Conservation (phyloP, 30 jellyfish, hydroid and myxozoan genomes). For the Aurelia coerulea region DNA sequence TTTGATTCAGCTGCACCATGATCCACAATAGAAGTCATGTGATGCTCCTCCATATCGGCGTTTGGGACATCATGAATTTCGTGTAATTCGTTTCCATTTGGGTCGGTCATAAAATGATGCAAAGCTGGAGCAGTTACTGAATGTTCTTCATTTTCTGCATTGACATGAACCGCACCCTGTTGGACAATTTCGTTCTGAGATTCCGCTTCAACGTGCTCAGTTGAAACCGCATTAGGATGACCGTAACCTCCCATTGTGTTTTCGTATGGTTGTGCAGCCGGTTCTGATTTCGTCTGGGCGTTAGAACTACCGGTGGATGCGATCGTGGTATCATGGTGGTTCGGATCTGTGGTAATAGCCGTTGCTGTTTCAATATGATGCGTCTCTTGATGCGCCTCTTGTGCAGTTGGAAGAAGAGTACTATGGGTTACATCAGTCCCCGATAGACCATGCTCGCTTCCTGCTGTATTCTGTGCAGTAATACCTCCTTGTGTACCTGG, state of each 20-base stretch:
- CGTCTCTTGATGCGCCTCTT: conserved; percentile 12
- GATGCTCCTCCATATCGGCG: conserved; percentile 14
- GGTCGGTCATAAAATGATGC: conserved; percentile 36
- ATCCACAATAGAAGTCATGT: conserved; percentile 25
- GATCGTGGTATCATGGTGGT: background rate
- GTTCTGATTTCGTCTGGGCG: conserved; percentile 14
- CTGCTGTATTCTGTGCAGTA: too few relatives aligned
- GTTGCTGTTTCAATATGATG: conserved; percentile 1
- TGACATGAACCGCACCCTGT: conserved; percentile 6
- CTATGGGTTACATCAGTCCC: background rate
- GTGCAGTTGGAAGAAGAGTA: background rate
- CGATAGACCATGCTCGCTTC: too few relatives aligned
- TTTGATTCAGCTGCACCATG: conserved; percentile 43
- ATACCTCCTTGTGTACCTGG: too few relatives aligned
- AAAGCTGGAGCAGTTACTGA: conserved; percentile 5
- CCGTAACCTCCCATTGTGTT: background rate
- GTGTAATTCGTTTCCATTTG: conserved; percentile 46
- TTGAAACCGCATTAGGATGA: background rate
- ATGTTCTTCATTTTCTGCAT: background rate
- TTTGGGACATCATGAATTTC: conserved; percentile 30
- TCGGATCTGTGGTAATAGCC: background rate
- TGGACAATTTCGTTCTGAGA: background rate
- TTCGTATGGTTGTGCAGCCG: background rate
- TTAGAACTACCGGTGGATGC: background rate
- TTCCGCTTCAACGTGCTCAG: background rate